Percentiles rank a stretch among this genome's conserved stretches.
Conservation (phyloP, 2,888 invertebrate species). For the Caenorhabditis sp. region DNA sequence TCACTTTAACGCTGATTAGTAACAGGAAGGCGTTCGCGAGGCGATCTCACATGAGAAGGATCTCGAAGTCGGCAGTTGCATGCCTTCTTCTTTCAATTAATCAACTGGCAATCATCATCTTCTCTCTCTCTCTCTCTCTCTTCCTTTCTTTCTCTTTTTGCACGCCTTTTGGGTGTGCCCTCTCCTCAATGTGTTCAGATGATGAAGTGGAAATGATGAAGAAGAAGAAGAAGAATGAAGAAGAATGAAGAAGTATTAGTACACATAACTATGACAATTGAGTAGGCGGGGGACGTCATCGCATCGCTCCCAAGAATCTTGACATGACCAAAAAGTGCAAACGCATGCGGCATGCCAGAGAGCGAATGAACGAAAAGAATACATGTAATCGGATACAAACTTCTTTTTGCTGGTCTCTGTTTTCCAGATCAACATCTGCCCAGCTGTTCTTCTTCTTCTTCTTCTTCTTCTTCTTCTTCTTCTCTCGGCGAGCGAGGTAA, state of each 20-base stretch:
- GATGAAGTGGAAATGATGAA: slow-evolving; percentile 14
- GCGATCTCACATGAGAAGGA: no score
- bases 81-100: slow-evolving; percentile 21
- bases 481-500: not conserved
- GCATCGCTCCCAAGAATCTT: slow-evolving; percentile 26
- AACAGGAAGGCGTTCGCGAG: not conserved
- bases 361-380: not conserved
- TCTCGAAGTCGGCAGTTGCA: not conserved
- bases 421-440: no score
- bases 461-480: not conserved
- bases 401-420: not conserved
- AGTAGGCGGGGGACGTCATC: slow-evolving; percentile 1
- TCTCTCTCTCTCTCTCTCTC: no score
- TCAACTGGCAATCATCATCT: slow-evolving; percentile 51
- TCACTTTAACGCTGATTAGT: not conserved
- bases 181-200: slow-evolving; percentile 43
- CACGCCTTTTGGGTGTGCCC: slow-evolving; percentile 54
- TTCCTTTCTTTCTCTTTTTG: slow-evolving; percentile 19
- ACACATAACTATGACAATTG: slow-evolving; percentile 7
- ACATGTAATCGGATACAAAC: not conserved
- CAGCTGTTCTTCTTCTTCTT: not conserved
- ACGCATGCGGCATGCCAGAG: no score
- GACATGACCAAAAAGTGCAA: slow-evolving; percentile 29
- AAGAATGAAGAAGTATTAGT: slow-evolving; percentile 1
- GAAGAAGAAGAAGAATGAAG: not conserved